Evolutionary conservation across 2,888 invertebrate genomes (phyloP), one percentile per base, ranked within the genome.

Genomic region (Nephrotoma appendiculata): DNA sequence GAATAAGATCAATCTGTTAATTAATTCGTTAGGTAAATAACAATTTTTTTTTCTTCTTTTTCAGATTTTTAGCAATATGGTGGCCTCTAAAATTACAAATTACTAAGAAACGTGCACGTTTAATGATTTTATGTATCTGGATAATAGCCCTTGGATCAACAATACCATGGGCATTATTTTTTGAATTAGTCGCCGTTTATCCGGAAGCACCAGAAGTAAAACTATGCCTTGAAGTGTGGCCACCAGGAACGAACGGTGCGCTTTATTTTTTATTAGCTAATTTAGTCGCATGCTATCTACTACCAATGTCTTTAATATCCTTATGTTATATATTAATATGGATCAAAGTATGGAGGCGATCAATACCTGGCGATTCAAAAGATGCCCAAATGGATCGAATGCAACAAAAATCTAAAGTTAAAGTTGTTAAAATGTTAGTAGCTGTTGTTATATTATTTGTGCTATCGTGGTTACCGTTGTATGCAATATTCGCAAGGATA

Each of bases 1-100:
- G 31, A 31, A 31, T 31, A 31, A 19, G 19, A 19, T 19, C 19
- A 19, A 19, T 19, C 19, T 19, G 19, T 19, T 19, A 19, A 19
- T 19, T 19, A 19, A 31, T 2, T 31, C 31, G 31, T 31, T 31
- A 31, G 1, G 31, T 2, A 31, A 31, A 31, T 31, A 31, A 31
- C 5, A 11, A 44, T 44, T 44, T 44, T 44, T 71, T 15, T 87
- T 85, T 86, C 48, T 87, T 52, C 11, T 48, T 5, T 94, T 95
- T 19, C 95, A 98, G 98, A 93, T 98, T 98, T 91, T 93, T 98
- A 89, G 98, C 98, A 85, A 98, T 98, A 89, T 98, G 98, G 96
- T 98, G 97, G 95, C 97, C 98, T 1, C 92, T 98, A 89, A 97
- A 96, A 90, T 95, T 96, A 90, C 97, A 98, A 91, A 97, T 98